Evolutionary conservation across 2,888 invertebrate genomes (phyloP), one percentile per base, ranked within the genome.

Genomic region (Papilio gigon): DNA sequence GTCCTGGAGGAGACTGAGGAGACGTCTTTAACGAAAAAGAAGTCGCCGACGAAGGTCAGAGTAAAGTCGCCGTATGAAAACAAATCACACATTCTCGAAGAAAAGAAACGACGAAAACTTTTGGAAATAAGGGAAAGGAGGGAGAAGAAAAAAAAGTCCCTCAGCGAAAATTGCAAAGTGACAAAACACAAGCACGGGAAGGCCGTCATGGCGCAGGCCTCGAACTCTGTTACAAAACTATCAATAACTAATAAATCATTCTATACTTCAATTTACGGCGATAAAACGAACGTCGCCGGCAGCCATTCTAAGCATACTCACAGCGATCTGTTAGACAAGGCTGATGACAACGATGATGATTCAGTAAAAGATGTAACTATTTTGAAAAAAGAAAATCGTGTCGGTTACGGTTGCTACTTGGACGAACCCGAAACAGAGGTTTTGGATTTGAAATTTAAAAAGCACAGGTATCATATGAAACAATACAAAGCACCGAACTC

Each of bases 21-120:
- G 68, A 69, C 67, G 1, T 60, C 70, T 25, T 50, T 71, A 37
- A 75, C 71, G 59, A 87, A 81, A 73, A 88, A 78, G 53, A 87
- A 82, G 71, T 87, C 89, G 0, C 78, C 84, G 4, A 78, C 80
- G 1, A 84, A 80, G 75, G 73, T 78, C 2, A 80, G 89, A 75
- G 81, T 90, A 61, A 92, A 90, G 72, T 92, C 91, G 56, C 91
- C 91, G 0, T 91, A 92, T 67, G 89, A 90, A 76, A 92, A 91
- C 70, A 80, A 87, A 74, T 87, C 87, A 0, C 75, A 76, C 64
- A 64, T 82, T 4, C 71, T 89, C 27, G 91, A 90, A 71, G 92
- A 90, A 70, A 90, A 85, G 73, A 90, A 87, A 76, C 78, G 90
- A 63, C 87, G 80, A 67, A 85, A 81, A 68, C 77, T 92, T 17